Evolutionary conservation across 2,797 vertebrate genomes (phyloP).

Genomic region (Halcyon chelicuti): DNA sequence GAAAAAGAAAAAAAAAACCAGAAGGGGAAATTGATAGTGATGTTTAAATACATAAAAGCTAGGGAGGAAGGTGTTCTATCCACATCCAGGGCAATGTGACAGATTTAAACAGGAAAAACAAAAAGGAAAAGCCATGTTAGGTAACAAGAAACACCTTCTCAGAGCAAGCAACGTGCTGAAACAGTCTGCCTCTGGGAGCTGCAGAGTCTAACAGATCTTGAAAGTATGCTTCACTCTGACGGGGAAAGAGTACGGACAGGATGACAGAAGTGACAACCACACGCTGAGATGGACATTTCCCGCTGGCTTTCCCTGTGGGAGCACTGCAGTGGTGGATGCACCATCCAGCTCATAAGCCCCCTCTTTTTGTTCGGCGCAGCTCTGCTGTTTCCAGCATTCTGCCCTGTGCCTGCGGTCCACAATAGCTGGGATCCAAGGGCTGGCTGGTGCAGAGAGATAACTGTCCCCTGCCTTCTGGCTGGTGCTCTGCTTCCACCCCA

Average conservation of each 20-base stretch:
- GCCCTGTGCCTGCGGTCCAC: background rate
- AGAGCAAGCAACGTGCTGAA: background rate
- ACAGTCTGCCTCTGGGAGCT: background rate
- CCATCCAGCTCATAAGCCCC: background rate
- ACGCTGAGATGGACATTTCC: background rate
- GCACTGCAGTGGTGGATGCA: background rate
- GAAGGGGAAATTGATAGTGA: fast-evolving
- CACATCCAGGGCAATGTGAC: background rate
- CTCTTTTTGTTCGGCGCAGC: background rate
- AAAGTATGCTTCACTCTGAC: background rate
- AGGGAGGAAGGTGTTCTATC: background rate
- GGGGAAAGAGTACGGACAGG: background rate
- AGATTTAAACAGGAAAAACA: background rate
- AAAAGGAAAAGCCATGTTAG: background rate
- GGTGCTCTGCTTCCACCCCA: background rate
- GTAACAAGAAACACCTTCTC: background rate
- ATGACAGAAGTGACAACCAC: background rate
- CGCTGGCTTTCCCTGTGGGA: background rate
- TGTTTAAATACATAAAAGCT: background rate
- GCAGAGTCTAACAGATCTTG: background rate
- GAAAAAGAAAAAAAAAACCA: background rate
- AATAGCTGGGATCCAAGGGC: background rate
- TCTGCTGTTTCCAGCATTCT: background rate
- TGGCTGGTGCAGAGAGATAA: background rate
- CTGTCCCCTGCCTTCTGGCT: background rate